Evolutionary conservation across 2,888 invertebrate species (phyloP), one percentile per base, ranked within the genome.

Genomic region (Caenorhabditis imperialis): DNA sequence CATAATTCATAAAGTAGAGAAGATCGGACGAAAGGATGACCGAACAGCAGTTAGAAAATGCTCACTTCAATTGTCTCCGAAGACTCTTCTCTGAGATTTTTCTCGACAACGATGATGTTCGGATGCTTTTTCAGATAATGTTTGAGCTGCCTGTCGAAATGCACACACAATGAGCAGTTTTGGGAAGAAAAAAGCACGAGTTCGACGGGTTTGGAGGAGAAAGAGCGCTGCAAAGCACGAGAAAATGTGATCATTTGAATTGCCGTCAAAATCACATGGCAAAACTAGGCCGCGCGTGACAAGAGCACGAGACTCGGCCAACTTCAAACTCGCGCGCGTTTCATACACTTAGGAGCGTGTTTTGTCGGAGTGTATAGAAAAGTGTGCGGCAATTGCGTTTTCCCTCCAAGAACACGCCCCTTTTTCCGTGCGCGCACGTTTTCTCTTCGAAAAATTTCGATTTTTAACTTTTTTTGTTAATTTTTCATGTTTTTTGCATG

Each of bases 161-260:
- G 79, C 14, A 76, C 58, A 45, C 81, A 81, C 37, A 81, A 45
- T 10, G 78, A 72, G 61, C 81, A 81, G 54, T 75, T 69, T 40
- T 77, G 62, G 12, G 72, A 54, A 33, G 79, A 67, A 62, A 67
- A 77, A 47, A 79, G 67, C 27, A 63, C 67, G 45, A 77, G 67
- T 54, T 71, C 44, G 50, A 60, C 48, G 48, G 54, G 54, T 48
- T 73, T 60, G 50, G 67, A 57, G 38, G 67, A 57, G 50, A 67
- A 57, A 55, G 67, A 67, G 67, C 67, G 67, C 57, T 67, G 67
- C 67, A 67, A 67, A 67, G 50, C 67, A 67, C 67, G 67, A 67
- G 57, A 57, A 51, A 67, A 67, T 57, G 67, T 67, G 67, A 67
- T 67, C 67, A 67, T 67, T 67, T 67, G 67, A 67, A 67, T 67